These are phyloP conservation scores for Toxonevra muliebris DNA, from an alignment of 2,888 invertebrate species.

Conservation along the genomic window DNA sequence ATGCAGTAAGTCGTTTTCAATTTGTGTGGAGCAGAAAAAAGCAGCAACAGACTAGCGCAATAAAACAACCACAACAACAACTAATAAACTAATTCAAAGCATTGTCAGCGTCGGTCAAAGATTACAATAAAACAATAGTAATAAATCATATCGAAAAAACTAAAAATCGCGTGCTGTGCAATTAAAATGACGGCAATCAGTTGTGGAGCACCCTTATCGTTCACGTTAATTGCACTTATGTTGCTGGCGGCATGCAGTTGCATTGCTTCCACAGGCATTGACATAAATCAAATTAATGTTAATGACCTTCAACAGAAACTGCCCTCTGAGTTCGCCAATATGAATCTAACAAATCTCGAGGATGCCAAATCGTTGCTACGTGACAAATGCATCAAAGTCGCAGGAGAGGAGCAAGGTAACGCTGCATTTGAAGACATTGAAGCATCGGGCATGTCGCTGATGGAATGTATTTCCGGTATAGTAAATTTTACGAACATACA, in stretches of 20 bases:
- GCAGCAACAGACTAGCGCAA: too few species aligned
- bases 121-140: too few species aligned
- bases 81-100: too few species aligned
- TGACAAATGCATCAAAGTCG: conserved; percentile 74
- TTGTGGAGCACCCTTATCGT: too few species aligned
- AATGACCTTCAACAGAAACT: conserved; percentile 52
- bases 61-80: too few species aligned
- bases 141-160: too few species aligned
- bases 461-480: conserved; percentile 69
- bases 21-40: too few species aligned
- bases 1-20: too few species aligned
- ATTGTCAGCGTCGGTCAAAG: too few species aligned
- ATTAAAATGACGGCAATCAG: too few species aligned
- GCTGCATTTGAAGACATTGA: conserved; percentile 69
- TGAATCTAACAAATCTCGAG: conserved; percentile 54
- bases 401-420: conserved; percentile 66
- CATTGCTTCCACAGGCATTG: conserved; percentile 33
- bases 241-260: background rate
- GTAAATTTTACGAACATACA: conserved; percentile 71
- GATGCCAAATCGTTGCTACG: conserved; percentile 69
- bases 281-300: conserved; percentile 45
- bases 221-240: conserved; percentile 1
- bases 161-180: too few species aligned
- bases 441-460: conserved; percentile 61
- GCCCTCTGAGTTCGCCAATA: conserved; percentile 51